Conservation (phyloP, 2,888 invertebrate species). For the Orthosia cruda region DNA sequence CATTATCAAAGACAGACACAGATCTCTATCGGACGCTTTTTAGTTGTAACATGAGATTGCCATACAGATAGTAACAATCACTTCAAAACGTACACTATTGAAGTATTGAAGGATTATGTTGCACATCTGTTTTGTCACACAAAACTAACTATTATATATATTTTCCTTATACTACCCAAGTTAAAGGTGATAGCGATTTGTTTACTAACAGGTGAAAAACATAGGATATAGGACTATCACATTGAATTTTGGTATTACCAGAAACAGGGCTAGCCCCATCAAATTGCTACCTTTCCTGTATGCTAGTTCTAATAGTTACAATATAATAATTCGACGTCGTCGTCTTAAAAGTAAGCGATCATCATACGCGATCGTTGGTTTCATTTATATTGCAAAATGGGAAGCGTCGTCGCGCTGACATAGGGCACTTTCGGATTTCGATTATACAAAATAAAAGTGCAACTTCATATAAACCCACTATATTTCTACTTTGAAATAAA, state of each 20-base stretch:
- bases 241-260: neutral
- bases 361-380: no score
- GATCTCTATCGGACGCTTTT: constrained; percentile 22
- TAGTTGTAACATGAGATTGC: constrained; percentile 42
- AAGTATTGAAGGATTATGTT: constrained; percentile 16
- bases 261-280: neutral
- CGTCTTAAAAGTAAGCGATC: no score
- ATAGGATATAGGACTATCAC: neutral
- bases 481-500: neutral
- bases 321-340: no score
- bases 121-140: constrained; percentile 11
- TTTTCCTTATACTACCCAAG: constrained; percentile 15
- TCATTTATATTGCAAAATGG: no score
- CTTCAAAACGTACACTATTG: constrained; percentile 12
- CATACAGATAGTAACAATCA: constrained; percentile 29
- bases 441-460: neutral
- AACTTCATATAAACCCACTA: neutral
- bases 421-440: no score
- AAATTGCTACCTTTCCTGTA: neutral
- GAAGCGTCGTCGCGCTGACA: no score
- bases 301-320: no score
- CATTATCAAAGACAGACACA: constrained; percentile 35
- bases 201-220: neutral
- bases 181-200: constrained; percentile 25
- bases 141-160: constrained; percentile 8